Evolutionary conservation across 2,797 vertebrate species (phyloP).

Genomic region (Rhinatrema bivittatum): DNA sequence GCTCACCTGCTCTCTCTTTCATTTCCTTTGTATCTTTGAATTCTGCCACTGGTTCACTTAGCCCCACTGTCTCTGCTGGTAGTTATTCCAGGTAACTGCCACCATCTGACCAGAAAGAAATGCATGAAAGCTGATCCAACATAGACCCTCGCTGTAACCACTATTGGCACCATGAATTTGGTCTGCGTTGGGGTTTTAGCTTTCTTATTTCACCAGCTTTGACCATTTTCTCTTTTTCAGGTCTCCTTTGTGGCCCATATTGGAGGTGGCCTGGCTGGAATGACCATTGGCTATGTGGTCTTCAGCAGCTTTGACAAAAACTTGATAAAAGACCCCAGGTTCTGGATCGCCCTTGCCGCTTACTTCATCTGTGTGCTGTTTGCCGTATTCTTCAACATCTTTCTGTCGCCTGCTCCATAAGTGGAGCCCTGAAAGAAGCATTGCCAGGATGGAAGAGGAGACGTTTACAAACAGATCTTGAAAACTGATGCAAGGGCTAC

Average conservation of each 20-base stretch:
- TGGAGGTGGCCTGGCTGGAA: conserved; percentile 76
- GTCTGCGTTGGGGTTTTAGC: no score
- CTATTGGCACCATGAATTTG: background rate
- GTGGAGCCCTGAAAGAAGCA: background rate
- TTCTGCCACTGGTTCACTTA: no score
- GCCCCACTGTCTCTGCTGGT: no score
- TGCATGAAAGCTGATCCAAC: no score
- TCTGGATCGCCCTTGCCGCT: conserved; percentile 76
- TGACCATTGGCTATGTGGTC: conserved; percentile 84
- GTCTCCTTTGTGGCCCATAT: conserved; percentile 89
- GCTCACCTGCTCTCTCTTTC: no score
- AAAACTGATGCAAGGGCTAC: conserved; percentile 19
- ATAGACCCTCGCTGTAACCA: no score
- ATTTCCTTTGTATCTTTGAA: no score
- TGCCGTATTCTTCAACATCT: conserved; percentile 78
- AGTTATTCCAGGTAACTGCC: no score
- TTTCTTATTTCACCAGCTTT: no score
- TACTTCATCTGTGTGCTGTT: conserved; percentile 65
- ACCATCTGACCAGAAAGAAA: no score
- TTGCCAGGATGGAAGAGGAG: background rate
- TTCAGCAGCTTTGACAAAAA: conserved; percentile 77
- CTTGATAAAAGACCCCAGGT: conserved; percentile 75
- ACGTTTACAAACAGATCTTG: background rate
- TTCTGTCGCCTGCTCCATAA: conserved; percentile 66
- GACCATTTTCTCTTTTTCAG: conserved; percentile 49